These are phyloP conservation scores for Trigoniulus corallinus DNA, from an alignment of 1,140 invertebrate genomes.

Conservation along the genomic window DNA sequence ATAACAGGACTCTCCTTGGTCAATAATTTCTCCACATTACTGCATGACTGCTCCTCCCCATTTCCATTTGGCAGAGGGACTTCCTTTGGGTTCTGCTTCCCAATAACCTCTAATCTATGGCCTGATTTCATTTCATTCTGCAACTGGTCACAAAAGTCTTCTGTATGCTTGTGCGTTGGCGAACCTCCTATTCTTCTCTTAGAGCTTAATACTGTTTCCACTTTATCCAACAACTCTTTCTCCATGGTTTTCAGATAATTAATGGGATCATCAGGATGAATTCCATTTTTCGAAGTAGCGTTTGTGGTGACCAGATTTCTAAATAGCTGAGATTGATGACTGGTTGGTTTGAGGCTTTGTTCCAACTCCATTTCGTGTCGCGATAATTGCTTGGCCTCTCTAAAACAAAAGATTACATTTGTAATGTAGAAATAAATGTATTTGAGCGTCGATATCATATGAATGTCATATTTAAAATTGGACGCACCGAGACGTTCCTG, in stretches of 20 bases:
- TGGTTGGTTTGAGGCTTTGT: not conserved
- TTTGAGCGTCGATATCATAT: not conserved
- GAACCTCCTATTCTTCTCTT: too few relatives aligned
- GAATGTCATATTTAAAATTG: not conserved
- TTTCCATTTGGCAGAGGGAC: too few relatives aligned
- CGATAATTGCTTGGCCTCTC: not conserved
- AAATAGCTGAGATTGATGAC: not conserved
- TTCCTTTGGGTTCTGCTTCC: too few relatives aligned
- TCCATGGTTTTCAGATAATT: conserved; percentile 30
- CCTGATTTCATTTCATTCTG: not conserved
- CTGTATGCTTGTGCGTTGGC: conserved; percentile 15
- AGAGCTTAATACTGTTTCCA: conserved; percentile 21
- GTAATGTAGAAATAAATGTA: not conserved
- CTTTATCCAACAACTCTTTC: conserved; percentile 29
- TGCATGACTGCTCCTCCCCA: too few relatives aligned
- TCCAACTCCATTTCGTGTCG: conserved; percentile 8
- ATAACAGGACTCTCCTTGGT: too few relatives aligned
- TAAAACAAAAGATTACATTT: not conserved
- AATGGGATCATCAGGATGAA: conserved; percentile 16
- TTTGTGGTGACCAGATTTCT: not conserved
- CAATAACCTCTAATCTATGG: not conserved
- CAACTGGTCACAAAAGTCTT: not conserved
- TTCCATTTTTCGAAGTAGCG: not conserved
- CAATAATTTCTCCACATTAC: too few relatives aligned
- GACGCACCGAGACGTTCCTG: not conserved